phyloP scores from a whole-genome alignment of 2,113 vertebrate genomes.

The Ptychochromis oligacanthus region DNA sequence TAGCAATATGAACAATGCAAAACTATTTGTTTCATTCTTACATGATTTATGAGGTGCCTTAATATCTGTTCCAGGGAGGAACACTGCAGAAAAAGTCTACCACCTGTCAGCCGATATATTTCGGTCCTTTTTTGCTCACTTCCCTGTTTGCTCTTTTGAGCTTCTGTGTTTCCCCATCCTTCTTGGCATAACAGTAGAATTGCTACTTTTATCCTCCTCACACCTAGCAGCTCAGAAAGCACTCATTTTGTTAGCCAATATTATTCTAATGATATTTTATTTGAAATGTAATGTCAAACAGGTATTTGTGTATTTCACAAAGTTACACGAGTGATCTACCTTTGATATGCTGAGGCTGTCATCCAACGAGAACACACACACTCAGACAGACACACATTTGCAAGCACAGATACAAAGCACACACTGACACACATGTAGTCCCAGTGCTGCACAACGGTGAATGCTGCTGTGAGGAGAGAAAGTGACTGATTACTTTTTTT shows the following conservation, averaged over 20 bases:
- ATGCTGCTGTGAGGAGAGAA: constrained; percentile 39
- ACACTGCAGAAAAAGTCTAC: constrained; percentile 35
- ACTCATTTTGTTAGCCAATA: constrained; percentile 38
- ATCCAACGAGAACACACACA: constrained; percentile 24
- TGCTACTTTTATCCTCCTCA: constrained; percentile 63
- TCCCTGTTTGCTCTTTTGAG: constrained; percentile 38
- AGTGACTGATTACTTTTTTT: constrained; percentile 62
- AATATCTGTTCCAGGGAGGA: constrained; percentile 25
- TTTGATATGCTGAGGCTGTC: constrained; percentile 55
- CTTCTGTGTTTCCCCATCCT: constrained; percentile 47
- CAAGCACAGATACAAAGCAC: background rate
- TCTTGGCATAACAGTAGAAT: constrained; percentile 39
- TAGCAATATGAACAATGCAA: background rate
- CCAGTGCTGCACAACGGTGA: background rate
- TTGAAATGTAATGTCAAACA: constrained; percentile 35
- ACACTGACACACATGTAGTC: background rate
- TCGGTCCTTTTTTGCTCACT: constrained; percentile 25
- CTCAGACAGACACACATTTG: background rate
- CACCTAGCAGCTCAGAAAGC: constrained; percentile 31
- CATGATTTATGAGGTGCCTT: constrained; percentile 23
- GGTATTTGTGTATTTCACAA: constrained; percentile 37
- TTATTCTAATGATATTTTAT: constrained; percentile 29
- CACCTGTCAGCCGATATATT: constrained; percentile 45
- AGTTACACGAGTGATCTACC: constrained; percentile 23
- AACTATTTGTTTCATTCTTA: constrained; percentile 3